These are phyloP conservation scores for Dolichotis patagonum DNA, from an alignment of 2,113 vertebrate genomes.

Conservation along the genomic window DNA sequence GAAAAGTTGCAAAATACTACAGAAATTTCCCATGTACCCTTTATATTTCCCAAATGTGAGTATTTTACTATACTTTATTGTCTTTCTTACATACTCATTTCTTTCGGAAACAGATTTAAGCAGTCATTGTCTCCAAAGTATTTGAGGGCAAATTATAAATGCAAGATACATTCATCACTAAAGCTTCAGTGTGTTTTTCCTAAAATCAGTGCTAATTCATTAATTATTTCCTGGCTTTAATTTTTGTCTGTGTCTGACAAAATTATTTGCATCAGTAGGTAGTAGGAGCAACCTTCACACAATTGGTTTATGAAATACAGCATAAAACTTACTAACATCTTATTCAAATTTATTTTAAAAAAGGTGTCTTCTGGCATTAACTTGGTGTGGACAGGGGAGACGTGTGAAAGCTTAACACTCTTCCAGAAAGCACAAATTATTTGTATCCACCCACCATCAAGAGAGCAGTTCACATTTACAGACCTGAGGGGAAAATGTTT, in stretches of 20 bases:
- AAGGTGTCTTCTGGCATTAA: neutral
- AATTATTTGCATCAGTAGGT: neutral
- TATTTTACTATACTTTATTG: neutral
- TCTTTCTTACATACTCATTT: neutral
- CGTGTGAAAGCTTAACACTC: neutral
- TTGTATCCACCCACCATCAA: neutral
- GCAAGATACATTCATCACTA: neutral
- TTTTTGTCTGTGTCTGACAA: neutral
- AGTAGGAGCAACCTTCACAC: neutral
- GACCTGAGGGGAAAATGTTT: neutral
- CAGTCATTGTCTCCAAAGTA: neutral
- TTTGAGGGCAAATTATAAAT: neutral
- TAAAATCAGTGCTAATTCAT: conserved; percentile 25
- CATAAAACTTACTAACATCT: neutral
- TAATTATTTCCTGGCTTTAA: neutral
- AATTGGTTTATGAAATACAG: neutral
- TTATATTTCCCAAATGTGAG: neutral
- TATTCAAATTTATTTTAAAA: neutral
- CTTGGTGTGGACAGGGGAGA: neutral
- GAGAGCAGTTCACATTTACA: neutral
- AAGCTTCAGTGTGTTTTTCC: neutral
- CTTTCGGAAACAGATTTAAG: neutral
- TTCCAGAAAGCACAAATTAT: neutral
- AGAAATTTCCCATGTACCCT: neutral
- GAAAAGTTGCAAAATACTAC: neutral